Conservation (phyloP, 1,140 invertebrate genomes). For the Drosophila athabasca region DNA sequence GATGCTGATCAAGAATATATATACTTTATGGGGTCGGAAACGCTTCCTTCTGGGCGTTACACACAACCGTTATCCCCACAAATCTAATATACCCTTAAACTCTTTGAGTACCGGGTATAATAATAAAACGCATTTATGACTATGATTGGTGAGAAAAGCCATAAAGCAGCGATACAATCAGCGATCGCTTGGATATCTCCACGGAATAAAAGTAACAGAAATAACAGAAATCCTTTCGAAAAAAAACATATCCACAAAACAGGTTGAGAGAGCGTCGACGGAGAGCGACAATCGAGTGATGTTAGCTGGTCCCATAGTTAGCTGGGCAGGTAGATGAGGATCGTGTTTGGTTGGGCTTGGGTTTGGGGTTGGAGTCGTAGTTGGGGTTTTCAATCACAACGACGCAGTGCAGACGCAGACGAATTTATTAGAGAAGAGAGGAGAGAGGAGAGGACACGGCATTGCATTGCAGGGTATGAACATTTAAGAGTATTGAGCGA, state of each 20-base stretch:
- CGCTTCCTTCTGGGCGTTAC: too few relatives aligned
- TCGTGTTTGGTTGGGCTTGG: too few relatives aligned
- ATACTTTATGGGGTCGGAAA: too few relatives aligned
- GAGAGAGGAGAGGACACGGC: conserved; percentile 20
- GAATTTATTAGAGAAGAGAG: conserved; percentile 65
- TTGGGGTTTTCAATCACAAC: conserved; percentile 73
- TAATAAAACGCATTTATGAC: conserved; percentile 77
- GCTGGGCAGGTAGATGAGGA: too few relatives aligned
- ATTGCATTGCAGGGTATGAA: conserved; percentile 21
- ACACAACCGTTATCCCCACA: too few relatives aligned
- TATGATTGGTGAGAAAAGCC: conserved; percentile 65
- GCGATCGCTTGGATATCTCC: conserved; percentile 46
- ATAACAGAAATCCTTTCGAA: conserved; percentile 45
- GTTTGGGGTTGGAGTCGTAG: background rate
- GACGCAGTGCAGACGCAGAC: conserved; percentile 36
- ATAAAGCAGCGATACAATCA: conserved; percentile 51
- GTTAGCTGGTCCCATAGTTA: too few relatives aligned
- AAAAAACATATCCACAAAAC: conserved; percentile 63
- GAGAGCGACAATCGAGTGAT: too few relatives aligned
- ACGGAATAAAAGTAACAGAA: conserved; percentile 24
- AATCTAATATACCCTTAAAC: too few relatives aligned
- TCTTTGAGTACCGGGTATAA: too few relatives aligned
- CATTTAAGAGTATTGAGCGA: conserved; percentile 10
- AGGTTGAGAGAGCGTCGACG: conserved; percentile 47
- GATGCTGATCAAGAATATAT: too few relatives aligned